Conservation (phyloP, 2,888 invertebrate species). For the Agonopterix subpropinquella region DNA sequence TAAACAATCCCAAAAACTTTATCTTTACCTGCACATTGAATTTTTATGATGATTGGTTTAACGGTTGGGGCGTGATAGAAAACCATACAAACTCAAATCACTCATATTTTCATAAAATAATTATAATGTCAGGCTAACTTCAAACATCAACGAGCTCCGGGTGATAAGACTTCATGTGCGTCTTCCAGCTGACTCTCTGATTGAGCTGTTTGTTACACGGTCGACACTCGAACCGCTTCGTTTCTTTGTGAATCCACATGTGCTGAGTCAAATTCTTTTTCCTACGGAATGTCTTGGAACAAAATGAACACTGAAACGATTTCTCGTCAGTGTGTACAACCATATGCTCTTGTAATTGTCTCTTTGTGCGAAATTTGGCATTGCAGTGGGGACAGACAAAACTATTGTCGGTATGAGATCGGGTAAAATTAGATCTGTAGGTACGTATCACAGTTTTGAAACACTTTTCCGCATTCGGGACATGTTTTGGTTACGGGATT, state of each 20-base stretch:
- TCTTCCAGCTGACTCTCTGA: constrained; percentile 23
- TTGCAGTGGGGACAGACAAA: constrained; percentile 16
- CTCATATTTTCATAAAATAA: too few relatives aligned
- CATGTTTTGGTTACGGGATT: constrained; percentile 18
- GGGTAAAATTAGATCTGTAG: constrained; percentile 20
- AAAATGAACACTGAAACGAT: constrained; percentile 36
- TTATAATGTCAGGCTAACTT: too few relatives aligned
- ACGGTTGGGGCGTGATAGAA: too few relatives aligned
- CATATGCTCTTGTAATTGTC: constrained; percentile 40
- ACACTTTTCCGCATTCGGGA: constrained; percentile 25
- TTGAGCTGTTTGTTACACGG: constrained; percentile 23
- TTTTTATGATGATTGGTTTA: too few relatives aligned
- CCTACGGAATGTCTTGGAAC: constrained; percentile 26
- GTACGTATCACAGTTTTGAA: constrained; percentile 17
- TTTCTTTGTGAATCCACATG: constrained; percentile 24
- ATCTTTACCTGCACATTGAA: too few relatives aligned
- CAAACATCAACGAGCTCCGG: constrained; percentile 32
- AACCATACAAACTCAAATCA: too few relatives aligned
- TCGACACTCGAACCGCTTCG: constrained; percentile 18
- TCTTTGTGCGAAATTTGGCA: constrained; percentile 35
- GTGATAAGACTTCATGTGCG: constrained; percentile 36
- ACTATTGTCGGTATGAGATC: constrained; percentile 17
- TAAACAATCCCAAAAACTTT: too few relatives aligned
- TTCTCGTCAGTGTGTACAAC: constrained; percentile 40
- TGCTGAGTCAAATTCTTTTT: constrained; percentile 20